These are phyloP conservation scores for Drosophila hamatofila DNA, from an alignment of 2,888 invertebrate species.

Conservation along the genomic window DNA sequence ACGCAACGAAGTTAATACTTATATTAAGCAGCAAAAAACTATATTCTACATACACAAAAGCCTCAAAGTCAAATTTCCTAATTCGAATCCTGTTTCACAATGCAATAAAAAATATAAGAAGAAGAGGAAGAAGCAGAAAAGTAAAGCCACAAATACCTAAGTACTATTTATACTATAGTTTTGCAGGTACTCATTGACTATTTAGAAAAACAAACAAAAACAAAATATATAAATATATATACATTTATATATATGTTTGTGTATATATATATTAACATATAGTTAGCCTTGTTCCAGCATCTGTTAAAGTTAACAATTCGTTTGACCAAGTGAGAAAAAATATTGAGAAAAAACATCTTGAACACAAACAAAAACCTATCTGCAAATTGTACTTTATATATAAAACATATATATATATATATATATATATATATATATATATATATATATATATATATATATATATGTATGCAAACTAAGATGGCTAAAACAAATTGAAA, in stretches of 20 bases:
- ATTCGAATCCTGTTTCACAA: conserved; percentile 54
- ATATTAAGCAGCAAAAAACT: conserved; percentile 33
- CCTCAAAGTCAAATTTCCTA: conserved; percentile 47
- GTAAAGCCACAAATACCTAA: conserved; percentile 62
- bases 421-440: conserved; percentile 1
- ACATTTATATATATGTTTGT: neutral
- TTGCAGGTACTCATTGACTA: conserved; percentile 54
- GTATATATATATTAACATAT: conserved; percentile 12
- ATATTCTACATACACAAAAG: conserved; percentile 20
- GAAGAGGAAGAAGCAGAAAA: conserved; percentile 1
- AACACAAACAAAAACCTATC: conserved; percentile 34
- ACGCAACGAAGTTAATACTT: conserved; percentile 14
- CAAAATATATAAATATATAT: neutral
- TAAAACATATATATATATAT: conserved; percentile 22
- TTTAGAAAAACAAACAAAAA: conserved; percentile 5
- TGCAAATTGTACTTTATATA: conserved; percentile 56
- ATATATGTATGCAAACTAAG: neutral
- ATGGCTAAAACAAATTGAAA: neutral
- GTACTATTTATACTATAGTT: conserved; percentile 50
- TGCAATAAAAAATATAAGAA: conserved; percentile 31
- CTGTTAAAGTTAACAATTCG: conserved; percentile 51
- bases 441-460: conserved; percentile 1
- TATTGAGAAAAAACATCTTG: conserved; percentile 13
- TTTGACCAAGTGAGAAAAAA: conserved; percentile 40
- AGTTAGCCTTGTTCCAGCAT: conserved; percentile 43